Base-by-base conservation (phyloP, 2,888 invertebrate genomes). In the Parasteatoda lunata region DNA sequence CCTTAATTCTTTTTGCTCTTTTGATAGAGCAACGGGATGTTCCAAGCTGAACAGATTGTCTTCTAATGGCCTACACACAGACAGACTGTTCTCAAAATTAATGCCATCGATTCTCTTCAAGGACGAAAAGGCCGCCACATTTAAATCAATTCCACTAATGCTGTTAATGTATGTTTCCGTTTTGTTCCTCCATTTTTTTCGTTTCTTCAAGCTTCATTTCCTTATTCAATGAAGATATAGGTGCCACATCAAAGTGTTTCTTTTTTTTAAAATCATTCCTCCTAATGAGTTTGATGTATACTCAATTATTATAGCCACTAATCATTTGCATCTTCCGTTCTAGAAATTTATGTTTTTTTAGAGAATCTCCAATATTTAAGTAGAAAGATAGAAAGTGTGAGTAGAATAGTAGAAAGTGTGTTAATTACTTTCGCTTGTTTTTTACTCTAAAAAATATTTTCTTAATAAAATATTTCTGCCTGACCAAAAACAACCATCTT, bases 141-240 rank as follows among this genome's bases (percentile, higher is more conserved):
- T 87, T 87, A 87, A 87, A 87, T 87, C 86, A 87, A 87, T 87
- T 80, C 86, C 64, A 78, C 77, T 87, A 87, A 87, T 87, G 77
- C 82, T 77, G 81, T 77, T 87, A 87, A 87, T 87, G 86, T 87
- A 77, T 81, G 77, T 82, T 81, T 87, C 80, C 82, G 77, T 87
- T 87, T 77, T 87, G 77, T 78, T 86, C 75, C 66, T 68, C 65
- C 51, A n/a, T 75, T 77, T 84, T 77, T 84, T 84, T 72, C 65
- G 83, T 84, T 84, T 77, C 71, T 71, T 84, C 72, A 84, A 70
- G 77, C 72, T 86, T 86, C 71, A 86, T 86, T 85, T 85, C 85
- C 85, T 85, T 80, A 86, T 86, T 80, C 78, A 81, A 76, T 79
- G 79, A 86, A 80, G 75, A 77, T 70, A 65, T 69, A 85, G 85